Conservation (phyloP, 2,797 vertebrate species). For the Prionace glauca region DNA sequence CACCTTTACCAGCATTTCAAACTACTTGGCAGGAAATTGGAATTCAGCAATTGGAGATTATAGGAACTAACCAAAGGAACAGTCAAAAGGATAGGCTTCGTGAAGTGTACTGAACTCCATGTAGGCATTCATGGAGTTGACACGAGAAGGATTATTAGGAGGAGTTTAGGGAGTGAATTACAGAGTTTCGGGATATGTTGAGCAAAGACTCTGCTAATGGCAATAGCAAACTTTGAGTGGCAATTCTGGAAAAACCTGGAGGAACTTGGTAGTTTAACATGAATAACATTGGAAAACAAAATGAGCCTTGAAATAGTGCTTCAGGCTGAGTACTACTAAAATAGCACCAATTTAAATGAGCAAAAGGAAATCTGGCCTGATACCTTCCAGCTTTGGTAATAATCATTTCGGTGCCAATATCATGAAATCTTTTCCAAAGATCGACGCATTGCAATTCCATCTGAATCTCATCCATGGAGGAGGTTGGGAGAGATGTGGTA, state of each 20-base stretch:
- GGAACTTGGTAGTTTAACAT: neutral
- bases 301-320: neutral
- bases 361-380: slow-evolving; percentile 39
- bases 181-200: too few species aligned
- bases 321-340: neutral
- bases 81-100: too few species aligned
- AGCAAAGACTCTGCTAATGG: too few species aligned
- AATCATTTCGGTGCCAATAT: slow-evolving; percentile 98
- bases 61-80: too few species aligned
- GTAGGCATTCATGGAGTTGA: too few species aligned
- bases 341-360: neutral
- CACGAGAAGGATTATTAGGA: too few species aligned
- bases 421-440: slow-evolving; percentile 97
- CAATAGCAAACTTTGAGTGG: neutral
- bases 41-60: neutral
- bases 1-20: neutral
- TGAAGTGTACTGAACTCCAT: too few species aligned
- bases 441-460: slow-evolving; percentile 95
- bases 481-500: slow-evolving; percentile 68
- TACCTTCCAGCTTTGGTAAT: slow-evolving; percentile 98
- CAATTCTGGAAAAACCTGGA: neutral
- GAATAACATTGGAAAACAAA: neutral
- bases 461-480: slow-evolving; percentile 96
- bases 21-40: neutral
- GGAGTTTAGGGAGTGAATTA: too few species aligned